Evolutionary conservation across 2,113 vertebrate species (phyloP), one percentile per base, ranked within the genome.

Genomic region (Dromas ardeola): DNA sequence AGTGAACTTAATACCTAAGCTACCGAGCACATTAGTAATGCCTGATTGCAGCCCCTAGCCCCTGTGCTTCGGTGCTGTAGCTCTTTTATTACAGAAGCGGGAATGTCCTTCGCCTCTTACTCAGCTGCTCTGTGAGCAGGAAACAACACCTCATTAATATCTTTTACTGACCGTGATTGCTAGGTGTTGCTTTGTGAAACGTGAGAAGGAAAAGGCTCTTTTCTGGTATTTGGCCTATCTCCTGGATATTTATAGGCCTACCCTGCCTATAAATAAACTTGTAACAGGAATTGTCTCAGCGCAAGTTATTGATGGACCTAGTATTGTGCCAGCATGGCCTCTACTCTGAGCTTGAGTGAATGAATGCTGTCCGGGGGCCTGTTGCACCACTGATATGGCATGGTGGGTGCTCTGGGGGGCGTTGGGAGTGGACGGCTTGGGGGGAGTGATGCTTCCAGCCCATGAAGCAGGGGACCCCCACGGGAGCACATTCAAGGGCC

Each of bases 1-100:
- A 43, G n/a, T 69, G 69, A 79, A 84, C 92, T 95, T 96, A 97
- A 79, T 94, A 83, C 88, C 56, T 93, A 88, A 95, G 67, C 86
- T 85, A 16, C 87, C 69, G 84, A 90, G 69, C 27, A 21, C 21
- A 52, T 94, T 89, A 88, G 85, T 22, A 43, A 85, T 66, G 74
- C 61, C 81, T 32, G 66, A 63, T 29, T 90, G 74, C 78, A 86
- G 22, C 38, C 42, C 50, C 66, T 38, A 32, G n/a, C 63, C 30
- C 21, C 63, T 67, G 52, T 52, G 40, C 61, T 84, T 81, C 20
- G 11, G 58, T 55, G 50, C 55, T 6, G 13, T 49, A 69, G 81
- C 73, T 94, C 47, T 36, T 13, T 38, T 88, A n/a, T 59, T 78
- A 45, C 23, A 47, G 66, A 56, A 85, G 45, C 1, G 4, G 50